Evolutionary conservation across 2,113 vertebrate genomes (phyloP).

Genomic region (Butorides virescens): DNA sequence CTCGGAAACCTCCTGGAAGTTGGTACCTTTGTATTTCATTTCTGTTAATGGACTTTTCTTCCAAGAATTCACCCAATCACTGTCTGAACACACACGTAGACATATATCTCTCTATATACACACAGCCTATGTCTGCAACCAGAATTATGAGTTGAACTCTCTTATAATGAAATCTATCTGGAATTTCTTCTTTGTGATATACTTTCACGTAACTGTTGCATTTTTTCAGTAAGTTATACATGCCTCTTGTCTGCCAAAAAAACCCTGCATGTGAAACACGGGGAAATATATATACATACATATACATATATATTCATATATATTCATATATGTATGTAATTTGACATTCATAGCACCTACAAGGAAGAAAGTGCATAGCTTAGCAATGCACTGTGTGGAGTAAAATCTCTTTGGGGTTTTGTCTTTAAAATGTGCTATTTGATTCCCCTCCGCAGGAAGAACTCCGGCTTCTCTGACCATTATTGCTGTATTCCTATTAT

Average conservation of each 20-base stretch:
- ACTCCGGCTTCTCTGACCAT: not conserved
- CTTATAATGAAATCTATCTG: conserved; percentile 85
- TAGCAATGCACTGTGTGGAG: not conserved
- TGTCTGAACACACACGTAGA: not conserved
- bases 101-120: not conserved
- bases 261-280: not conserved
- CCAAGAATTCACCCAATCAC: not conserved
- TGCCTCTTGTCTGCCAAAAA: conserved; percentile 67
- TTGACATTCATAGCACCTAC: not conserved
- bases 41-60: not conserved
- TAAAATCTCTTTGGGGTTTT: not conserved
- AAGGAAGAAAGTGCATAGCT: not conserved
- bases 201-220: conserved; percentile 83
- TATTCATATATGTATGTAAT: not conserved
- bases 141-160: conserved; percentile 88
- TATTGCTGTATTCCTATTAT: not conserved
- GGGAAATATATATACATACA: not conserved
- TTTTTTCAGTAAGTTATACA: conserved; percentile 73
- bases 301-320: no score
- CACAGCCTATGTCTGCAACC: conserved; percentile 85
- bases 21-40: not conserved
- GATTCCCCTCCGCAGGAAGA: not conserved
- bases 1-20: not conserved
- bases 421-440: not conserved
- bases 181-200: conserved; percentile 86